phyloP scores from a whole-genome alignment of 2,888 invertebrate species.

The Lottia gigantea region DNA sequence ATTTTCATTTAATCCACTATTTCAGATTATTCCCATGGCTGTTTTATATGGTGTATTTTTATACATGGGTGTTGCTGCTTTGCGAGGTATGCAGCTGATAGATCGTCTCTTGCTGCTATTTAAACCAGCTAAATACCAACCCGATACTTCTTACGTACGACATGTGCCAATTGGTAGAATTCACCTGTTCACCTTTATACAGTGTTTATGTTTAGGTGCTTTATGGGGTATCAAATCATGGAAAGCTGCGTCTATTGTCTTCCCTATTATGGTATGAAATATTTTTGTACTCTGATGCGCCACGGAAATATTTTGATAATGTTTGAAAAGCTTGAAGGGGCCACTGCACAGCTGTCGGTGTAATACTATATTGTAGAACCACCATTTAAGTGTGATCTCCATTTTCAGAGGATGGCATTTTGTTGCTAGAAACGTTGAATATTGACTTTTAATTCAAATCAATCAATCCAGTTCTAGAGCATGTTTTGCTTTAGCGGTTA shows the following conservation, averaged over 20 bases:
- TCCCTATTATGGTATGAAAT: constrained; percentile 86
- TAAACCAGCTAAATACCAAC: constrained; percentile 99
- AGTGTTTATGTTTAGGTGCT: constrained; percentile 65
- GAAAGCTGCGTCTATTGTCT: constrained; percentile 90
- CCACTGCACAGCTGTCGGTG: too few species aligned
- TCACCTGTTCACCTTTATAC: constrained; percentile 69
- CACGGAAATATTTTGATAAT: too few species aligned
- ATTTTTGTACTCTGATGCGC: too few species aligned
- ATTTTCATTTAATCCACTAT: constrained; percentile 22
- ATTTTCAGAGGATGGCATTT: too few species aligned
- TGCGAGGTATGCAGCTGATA: constrained; percentile 87
- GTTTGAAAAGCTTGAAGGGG: too few species aligned
- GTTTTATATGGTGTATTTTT: constrained; percentile 96
- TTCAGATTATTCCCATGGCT: constrained; percentile 92
- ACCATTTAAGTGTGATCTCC: too few species aligned
- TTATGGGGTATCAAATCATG: constrained; percentile 76
- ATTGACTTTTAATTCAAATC: too few species aligned
- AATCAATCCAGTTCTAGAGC: too few species aligned
- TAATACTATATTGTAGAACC: too few species aligned
- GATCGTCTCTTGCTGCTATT: constrained; percentile 94
- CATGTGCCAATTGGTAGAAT: constrained; percentile 90
- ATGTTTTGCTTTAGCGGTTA: too few species aligned
- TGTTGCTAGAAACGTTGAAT: too few species aligned
- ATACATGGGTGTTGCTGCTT: constrained; percentile 95
- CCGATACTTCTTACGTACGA: constrained; percentile 95